phyloP scores from a whole-genome alignment of 2,797 vertebrate species.

The Crax fasciolata region DNA sequence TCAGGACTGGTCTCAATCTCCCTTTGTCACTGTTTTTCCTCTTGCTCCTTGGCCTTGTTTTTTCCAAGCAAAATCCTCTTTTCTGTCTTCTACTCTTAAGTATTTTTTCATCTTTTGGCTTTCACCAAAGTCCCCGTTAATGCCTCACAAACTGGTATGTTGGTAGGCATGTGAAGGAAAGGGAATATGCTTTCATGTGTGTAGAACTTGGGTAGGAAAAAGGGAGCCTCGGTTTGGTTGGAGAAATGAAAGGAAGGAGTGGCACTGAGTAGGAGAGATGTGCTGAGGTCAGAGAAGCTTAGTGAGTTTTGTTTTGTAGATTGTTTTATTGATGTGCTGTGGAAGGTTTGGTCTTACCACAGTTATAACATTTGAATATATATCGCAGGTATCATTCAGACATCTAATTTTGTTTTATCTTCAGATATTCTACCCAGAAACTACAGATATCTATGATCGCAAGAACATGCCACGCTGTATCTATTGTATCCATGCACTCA shows the following conservation, averaged over 20 bases:
- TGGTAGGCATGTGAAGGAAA: background rate
- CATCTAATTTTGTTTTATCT: conserved; percentile 61
- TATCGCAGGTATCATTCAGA: background rate
- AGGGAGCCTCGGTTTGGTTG: background rate
- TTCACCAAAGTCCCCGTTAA: rapidly evolving
- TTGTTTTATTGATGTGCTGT: background rate
- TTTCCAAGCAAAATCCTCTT: background rate
- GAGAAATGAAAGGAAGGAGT: background rate
- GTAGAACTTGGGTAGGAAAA: background rate
- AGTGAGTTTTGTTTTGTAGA: background rate
- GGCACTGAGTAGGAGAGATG: background rate
- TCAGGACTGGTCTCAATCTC: background rate
- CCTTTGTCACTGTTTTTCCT: background rate
- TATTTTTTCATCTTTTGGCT: background rate
- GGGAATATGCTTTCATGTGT: background rate
- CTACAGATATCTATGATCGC: conserved; percentile 98
- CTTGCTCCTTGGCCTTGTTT: background rate
- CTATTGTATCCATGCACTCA: conserved; percentile 99
- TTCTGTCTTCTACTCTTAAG: background rate
- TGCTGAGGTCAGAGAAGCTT: background rate
- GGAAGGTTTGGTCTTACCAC: background rate
- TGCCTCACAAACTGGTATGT: background rate
- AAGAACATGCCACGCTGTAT: conserved; percentile 99
- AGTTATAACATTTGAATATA: background rate
- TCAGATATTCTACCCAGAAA: conserved; percentile 99